These are phyloP conservation scores for Netelia fuscicornis DNA, from an alignment of 2,888 invertebrate species.

Conservation along the genomic window DNA sequence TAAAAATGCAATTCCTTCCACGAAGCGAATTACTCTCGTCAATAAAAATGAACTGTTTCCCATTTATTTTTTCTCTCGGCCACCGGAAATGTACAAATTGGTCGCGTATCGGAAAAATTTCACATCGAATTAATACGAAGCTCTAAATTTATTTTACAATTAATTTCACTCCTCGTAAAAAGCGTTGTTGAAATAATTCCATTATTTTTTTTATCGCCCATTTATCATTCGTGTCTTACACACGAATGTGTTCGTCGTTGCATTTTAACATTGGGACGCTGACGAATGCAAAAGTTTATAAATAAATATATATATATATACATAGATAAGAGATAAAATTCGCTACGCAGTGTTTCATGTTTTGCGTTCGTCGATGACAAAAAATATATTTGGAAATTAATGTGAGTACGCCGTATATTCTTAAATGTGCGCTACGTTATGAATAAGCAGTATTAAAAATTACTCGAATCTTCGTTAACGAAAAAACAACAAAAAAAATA, in stretches of 20 bases:
- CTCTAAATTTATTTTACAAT: background rate
- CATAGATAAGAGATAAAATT: background rate
- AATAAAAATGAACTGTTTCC: background rate
- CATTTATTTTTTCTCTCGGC: conserved; percentile 7
- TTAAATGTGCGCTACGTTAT: background rate
- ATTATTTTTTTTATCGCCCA: too few species aligned
- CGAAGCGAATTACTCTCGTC: background rate
- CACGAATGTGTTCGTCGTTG: background rate
- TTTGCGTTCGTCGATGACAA: background rate
- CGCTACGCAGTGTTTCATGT: conserved; percentile 17
- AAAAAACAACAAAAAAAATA: background rate
- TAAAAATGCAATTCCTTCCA: background rate
- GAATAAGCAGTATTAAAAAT: background rate
- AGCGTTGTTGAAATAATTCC: background rate
- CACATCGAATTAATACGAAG: conserved; percentile 7
- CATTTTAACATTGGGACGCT: background rate
- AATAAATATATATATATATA: too few species aligned
- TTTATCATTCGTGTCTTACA: background rate
- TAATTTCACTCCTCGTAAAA: background rate
- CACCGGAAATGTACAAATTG: conserved; percentile 27
- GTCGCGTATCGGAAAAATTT: background rate
- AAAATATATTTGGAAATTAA: background rate
- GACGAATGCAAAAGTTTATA: background rate
- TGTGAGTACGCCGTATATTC: conserved; percentile 24
- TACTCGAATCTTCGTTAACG: background rate